These are phyloP conservation scores for Diadegma fenestrale DNA, from an alignment of 2,888 invertebrate species.

Conservation along the genomic window DNA sequence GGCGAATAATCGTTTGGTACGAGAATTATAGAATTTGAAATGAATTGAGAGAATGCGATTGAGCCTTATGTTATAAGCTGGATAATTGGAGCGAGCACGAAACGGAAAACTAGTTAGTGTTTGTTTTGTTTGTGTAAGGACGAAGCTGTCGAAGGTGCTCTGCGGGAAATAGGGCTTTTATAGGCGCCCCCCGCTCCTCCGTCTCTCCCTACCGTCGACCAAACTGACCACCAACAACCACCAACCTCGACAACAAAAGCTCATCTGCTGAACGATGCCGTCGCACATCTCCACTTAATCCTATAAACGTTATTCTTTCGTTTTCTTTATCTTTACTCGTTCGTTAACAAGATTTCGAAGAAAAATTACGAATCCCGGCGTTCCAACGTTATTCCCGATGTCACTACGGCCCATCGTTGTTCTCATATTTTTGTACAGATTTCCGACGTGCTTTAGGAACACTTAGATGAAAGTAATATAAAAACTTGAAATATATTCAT, in stretches of 20 bases:
- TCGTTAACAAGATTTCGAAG: constrained; percentile 53
- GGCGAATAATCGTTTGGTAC: constrained; percentile 13
- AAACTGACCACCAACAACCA: constrained; percentile 71
- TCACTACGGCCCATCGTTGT: constrained; percentile 42
- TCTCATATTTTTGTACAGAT: constrained; percentile 74
- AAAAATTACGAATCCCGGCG: not conserved
- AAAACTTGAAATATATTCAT: constrained; percentile 49
- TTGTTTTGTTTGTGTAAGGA: constrained; percentile 88
- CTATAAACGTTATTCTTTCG: constrained; percentile 56
- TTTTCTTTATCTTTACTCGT: constrained; percentile 43
- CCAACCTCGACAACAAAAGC: constrained; percentile 76
- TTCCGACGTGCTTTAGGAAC: constrained; percentile 60
- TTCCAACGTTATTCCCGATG: constrained; percentile 28
- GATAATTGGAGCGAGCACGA: constrained; percentile 65
- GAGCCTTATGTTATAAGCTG: constrained; percentile 37
- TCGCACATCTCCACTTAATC: constrained; percentile 74
- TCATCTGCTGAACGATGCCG: constrained; percentile 78
- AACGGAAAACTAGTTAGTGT: constrained; percentile 81
- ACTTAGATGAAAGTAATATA: constrained; percentile 61
- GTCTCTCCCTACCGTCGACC: constrained; percentile 76
- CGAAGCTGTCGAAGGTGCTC: constrained; percentile 97
- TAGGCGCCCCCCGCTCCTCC: constrained; percentile 85
- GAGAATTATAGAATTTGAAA: not conserved
- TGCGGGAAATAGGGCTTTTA: constrained; percentile 97
- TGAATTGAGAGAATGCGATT: constrained; percentile 18